Evolutionary conservation across 2,113 vertebrate species (phyloP), one percentile per base, ranked within the genome.

Genomic region (Eulacestoma nigropectus): DNA sequence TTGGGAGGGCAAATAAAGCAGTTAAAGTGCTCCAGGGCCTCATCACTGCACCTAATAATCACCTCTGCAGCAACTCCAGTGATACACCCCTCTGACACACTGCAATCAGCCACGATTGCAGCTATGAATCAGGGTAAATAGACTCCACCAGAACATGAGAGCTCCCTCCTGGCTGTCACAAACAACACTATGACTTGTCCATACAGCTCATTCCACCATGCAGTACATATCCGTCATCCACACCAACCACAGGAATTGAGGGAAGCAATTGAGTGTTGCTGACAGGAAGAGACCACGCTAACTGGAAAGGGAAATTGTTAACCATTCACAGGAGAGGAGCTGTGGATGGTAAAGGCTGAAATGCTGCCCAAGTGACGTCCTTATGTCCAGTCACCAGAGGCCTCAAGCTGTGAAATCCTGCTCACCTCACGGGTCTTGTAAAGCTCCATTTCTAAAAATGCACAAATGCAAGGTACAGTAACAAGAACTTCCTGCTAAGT

Each of bases 11-110:
- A 88, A 91, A 89, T 76, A 89, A 95, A 52, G 62, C 65, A 74
- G 68, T 86, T 94, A 91, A 87, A 82, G 32, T 68, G 75, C 91
- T 67, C 84, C 62, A 91, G 78, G 74, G 89, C 65, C 84, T 89
- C 91, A 7, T 73, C 75, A 57, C 53, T 87, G 57, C 64, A 82
- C 37, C 69, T 81, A 50, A 55, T 70, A 90, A 96, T 91, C 81
- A 93, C 81, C 35, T 65, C 44, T 84, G 50, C 65, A 90, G 75
- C 65, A 90, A 5, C 42, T 90, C 8, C 27, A 88, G 65, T 22
- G 77, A 70, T 47, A 23, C 42, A 57, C 13, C 32, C n/a, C 79
- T 59, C 67, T 65, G 68, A 76, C 76, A 82, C 26, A 26, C 74
- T 56, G 79, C 85, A 79, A 47, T 64, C 81, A 86, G 49, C 68